Conservation (phyloP, 2,888 invertebrate species). For the Hydraecia micacea region DNA sequence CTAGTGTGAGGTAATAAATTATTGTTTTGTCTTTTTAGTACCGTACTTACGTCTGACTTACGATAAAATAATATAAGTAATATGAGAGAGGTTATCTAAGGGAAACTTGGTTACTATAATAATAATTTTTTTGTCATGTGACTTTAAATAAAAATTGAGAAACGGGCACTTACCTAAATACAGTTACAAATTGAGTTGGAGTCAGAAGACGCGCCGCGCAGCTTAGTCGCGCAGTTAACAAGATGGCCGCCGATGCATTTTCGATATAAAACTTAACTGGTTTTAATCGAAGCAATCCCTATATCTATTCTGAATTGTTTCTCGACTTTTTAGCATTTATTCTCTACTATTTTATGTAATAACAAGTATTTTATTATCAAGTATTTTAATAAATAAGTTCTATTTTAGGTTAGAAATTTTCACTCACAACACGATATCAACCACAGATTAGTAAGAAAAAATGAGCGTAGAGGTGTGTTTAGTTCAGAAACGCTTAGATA, state of each 20-base stretch:
- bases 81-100: not conserved
- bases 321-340: not conserved
- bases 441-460: constrained; percentile 57
- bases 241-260: constrained; percentile 65
- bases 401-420: constrained; percentile 45
- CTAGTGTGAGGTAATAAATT: not conserved
- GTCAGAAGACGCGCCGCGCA: constrained; percentile 44
- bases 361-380: constrained; percentile 40
- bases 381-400: constrained; percentile 38
- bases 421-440: constrained; percentile 26
- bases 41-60: no score
- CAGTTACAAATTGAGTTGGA: constrained; percentile 40
- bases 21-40: not conserved
- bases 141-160: not conserved
- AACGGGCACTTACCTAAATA: constrained; percentile 44
- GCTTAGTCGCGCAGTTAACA: constrained; percentile 49
- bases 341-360: not conserved
- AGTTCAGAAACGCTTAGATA: constrained; percentile 19
- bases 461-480: constrained; percentile 24
- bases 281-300: constrained; percentile 50
- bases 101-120: not conserved
- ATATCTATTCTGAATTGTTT: constrained; percentile 11
- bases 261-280: constrained; percentile 43
- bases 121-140: no score
- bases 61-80: not conserved